Evolutionary conservation across 1,140 invertebrate species (phyloP), one percentile per base, ranked within the genome.

Genomic region (Drosophila melanogaster): DNA sequence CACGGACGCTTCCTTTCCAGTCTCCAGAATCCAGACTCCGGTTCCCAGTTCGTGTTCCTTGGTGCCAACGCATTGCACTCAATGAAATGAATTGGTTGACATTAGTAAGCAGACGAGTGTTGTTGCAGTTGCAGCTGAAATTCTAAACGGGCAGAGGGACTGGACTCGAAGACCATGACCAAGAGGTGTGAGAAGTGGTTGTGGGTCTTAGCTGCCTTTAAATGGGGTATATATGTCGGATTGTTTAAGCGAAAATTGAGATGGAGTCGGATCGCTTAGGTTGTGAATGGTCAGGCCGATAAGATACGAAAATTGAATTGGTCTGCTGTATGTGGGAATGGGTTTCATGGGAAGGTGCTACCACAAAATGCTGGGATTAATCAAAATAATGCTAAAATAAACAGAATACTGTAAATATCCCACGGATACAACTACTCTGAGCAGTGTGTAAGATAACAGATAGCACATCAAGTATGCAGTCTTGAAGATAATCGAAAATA

Each of bases 1-100:
- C 46, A 51, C 58, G 65, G 75, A 55, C 46, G 46, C 74, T 77
- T 44, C 64, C 41, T 41, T 56, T 55, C 17, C 49, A 40, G 60
- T 46, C 60, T 66, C 24, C 61, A 15, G 53, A 15, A 10, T 46
- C 57, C 51, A 7, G 30, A 30, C 30, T 46, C 57, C 51, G 8
- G 54, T 40, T 40, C 51, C 53, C 35, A 61, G 51, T 61, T 61
- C 51, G 56, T 71, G 67, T 69, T 56, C 26, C 12, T 49, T 69
- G 67, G 67, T 70, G 84, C 84, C 83, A 86, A 86, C 84, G 83
- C 83, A 72, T 62, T 87, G 84, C 84, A 86, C 84, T 86, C 84
- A 79, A 89, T 86, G 84, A 86, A 86, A 86, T 86, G 83, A 86
- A 86, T 86, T 86, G 83, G 79, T 86, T 86, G 81, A 86, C 81